Base-by-base conservation (phyloP, 2,113 vertebrate genomes). In the Sapayoa aenigma region DNA sequence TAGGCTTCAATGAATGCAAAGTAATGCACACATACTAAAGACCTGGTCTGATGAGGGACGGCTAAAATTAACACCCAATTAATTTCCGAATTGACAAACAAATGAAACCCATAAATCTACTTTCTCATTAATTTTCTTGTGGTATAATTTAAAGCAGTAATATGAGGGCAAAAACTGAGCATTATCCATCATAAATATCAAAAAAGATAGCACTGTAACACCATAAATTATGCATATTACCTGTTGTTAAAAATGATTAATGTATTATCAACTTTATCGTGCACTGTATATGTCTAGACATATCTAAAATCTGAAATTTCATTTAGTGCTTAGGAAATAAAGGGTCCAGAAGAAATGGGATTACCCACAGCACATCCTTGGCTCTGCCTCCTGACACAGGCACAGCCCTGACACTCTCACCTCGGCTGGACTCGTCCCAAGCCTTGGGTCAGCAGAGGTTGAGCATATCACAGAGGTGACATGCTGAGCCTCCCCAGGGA, bases 31-130 rank as follows among this genome's bases (percentile, higher is more conserved):
- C 97, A 98, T 94, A 98, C 98, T 98, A 97, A 96, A 98, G 98
- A 98, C 98, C 98, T 96, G 97, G 97, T 98, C 98, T 99, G 99
- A 99, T 98, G 99, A 99, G 98, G 98, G 98, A 99, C 98, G 97
- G 99, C 98, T 99, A 99, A 99, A 99, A 99, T 99, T 99, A 99
- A 99, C 99, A 99, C 99, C 98, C 99, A 99, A 99, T 99, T 99
- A 99, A 99, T 99, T 99, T 99, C 98, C 93, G 97, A 99, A 99
- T 99, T 99, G 99, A 99, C 99, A 99, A 99, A 99, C 99, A 99
- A 99, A 99, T 99, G 99, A 99, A 99, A 99, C 98, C 98, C 99
- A 99, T 99, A 99, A 99, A 99, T 99, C 99, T 99, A 99, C 98
- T 99, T 99, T 99, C 99, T 99, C 99, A 99, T 99, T 99, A 99